Evolutionary conservation across 2,113 vertebrate species (phyloP).

Genomic region (Anguilla japonica): DNA sequence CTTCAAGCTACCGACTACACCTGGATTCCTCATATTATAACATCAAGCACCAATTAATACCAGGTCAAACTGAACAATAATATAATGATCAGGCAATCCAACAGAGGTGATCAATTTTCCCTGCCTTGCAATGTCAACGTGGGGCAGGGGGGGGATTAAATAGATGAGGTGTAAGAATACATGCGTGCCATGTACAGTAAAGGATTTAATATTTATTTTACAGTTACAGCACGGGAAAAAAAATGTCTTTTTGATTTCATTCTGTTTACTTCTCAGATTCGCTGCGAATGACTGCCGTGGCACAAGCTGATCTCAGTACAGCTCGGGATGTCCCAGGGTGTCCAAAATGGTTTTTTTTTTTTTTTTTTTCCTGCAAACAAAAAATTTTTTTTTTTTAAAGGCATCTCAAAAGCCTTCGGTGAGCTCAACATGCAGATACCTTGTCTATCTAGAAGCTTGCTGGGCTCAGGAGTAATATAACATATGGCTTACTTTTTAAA

Average conservation of each 20-base stretch:
- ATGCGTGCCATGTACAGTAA: slow-evolving; percentile 63
- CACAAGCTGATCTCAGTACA: slow-evolving; percentile 67
- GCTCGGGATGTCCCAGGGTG: slow-evolving; percentile 58
- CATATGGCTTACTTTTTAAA: slow-evolving; percentile 81
- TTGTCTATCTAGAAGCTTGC: slow-evolving; percentile 67
- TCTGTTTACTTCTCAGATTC: slow-evolving; percentile 59
- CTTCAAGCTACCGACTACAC: slow-evolving; percentile 43
- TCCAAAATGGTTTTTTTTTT: slow-evolving; percentile 47
- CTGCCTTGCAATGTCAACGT: neutral
- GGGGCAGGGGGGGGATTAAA: slow-evolving; percentile 19
- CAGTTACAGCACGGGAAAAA: slow-evolving; percentile 73
- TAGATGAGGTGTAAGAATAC: slow-evolving; percentile 49
- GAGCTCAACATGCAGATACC: slow-evolving; percentile 75
- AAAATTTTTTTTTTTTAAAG: slow-evolving; percentile 48
- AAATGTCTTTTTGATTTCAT: slow-evolving; percentile 64
- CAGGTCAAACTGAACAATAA: slow-evolving; percentile 37
- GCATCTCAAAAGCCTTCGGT: slow-evolving; percentile 61
- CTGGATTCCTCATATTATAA: neutral
- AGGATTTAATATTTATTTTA: slow-evolving; percentile 77
- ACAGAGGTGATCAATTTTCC: slow-evolving; percentile 30
- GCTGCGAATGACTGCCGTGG: slow-evolving; percentile 74
- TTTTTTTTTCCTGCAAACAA: slow-evolving; percentile 48
- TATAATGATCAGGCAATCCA: slow-evolving; percentile 47
- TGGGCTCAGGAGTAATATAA: slow-evolving; percentile 56
- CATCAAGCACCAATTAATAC: neutral